Percentiles rank a stretch among this genome's conserved stretches.
Conservation (phyloP, 2,888 invertebrate species). For the Luffia ferchaultella region DNA sequence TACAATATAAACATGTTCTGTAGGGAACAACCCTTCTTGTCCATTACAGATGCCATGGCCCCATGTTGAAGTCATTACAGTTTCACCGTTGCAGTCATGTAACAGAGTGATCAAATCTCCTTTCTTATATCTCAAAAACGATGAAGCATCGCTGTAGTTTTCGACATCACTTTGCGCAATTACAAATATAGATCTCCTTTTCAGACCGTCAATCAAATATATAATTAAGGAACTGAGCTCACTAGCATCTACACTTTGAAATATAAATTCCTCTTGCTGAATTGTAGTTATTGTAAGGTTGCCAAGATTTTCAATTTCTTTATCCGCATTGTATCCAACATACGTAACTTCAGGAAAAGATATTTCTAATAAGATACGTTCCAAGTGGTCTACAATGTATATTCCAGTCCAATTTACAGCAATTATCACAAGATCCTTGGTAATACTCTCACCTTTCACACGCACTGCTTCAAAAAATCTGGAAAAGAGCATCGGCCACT, state of each 20-base stretch:
- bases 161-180: conserved; percentile 74
- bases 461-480: conserved; percentile 92
- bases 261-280: conserved; percentile 88
- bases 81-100: conserved; percentile 78
- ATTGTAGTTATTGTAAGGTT: conserved; percentile 82
- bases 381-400: conserved; percentile 90
- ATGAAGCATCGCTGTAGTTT: conserved; percentile 61
- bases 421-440: conserved; percentile 81
- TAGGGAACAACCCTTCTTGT: conserved; percentile 83
- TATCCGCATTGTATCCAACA: conserved; percentile 68
- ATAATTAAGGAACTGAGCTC: conserved; percentile 85
- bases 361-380: conserved; percentile 87
- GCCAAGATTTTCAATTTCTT: conserved; percentile 61
- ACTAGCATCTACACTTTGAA: conserved; percentile 88
- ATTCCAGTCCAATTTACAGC: conserved; percentile 96
- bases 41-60: conserved; percentile 76
- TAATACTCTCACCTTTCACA: conserved; percentile 72
- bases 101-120: conserved; percentile 87
- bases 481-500: conserved; percentile 95
- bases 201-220: conserved; percentile 86
- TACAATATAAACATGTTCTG: conserved; percentile 85
- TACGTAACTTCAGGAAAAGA: conserved; percentile 87
- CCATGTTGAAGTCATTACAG: conserved; percentile 76
- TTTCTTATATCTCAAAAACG: conserved; percentile 67
- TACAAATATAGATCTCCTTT: conserved; percentile 83